Base-by-base conservation (phyloP, 2,888 invertebrate genomes). In the Eumerus sabulonum region DNA sequence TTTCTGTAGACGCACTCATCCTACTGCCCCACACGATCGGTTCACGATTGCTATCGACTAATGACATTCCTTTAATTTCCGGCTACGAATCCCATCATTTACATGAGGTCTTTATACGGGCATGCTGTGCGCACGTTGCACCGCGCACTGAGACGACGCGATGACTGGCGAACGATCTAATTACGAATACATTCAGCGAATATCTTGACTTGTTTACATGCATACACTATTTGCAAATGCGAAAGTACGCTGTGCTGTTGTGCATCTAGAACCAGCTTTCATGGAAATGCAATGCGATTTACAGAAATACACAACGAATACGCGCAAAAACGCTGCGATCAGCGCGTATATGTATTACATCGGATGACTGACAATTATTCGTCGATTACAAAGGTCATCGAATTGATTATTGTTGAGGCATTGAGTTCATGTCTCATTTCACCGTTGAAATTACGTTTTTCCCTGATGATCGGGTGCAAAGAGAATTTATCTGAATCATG, bases 371-470 rank as follows among this genome's bases (percentile, higher is more conserved):
- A 68, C 62, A 74, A 57, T 68, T 68, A 62, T 62, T 53, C 45
- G 44, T 18, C 62, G 56, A 59, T 74, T 56, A 57, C 45, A 74
- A 62, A 74, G 74, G 74, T 68, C 67, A 68, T 74, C 62, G 74
- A 48, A 74, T 74, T 68, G 56, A 56, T 74, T 48, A 47, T 60
- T 54, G 27, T 27, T n/a, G n/a, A n/a, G n/a, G 7, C 27, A 27
- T 27, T 27, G 7, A 4, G 7, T 27, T 7, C 27, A 7, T 27
- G 7, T 27, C 27, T 27, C 27, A 27, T 27, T 27, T 4, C 27
- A 27, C 3, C 27, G 27, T 4, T 27, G 27, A 27, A 27, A 27
- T 27, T 2, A 27, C 27, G 27, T 27, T 27, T 27, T n/a, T 27
- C 3, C 7, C 27, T 27, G 27, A 27, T 27, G 27, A 27, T 27